Percentiles rank a stretch among this genome's conserved stretches.
Conservation (phyloP, 2,113 vertebrate species). For the Neodon shergylaensis region DNA sequence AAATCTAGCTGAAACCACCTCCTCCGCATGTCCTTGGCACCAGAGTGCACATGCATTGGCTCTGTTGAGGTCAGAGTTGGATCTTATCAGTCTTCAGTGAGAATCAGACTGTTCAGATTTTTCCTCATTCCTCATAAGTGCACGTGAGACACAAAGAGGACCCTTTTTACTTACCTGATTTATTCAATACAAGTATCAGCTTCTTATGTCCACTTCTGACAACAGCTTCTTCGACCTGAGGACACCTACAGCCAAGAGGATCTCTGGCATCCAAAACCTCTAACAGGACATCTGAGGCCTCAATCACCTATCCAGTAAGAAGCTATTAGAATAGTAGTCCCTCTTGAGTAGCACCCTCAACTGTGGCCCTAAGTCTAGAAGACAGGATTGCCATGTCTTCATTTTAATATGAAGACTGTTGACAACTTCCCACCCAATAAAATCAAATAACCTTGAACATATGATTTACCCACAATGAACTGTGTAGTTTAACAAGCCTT, state of each 20-base stretch:
- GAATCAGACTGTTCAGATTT: slow-evolving; percentile 81
- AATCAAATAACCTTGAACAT: background rate
- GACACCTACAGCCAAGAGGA: slow-evolving; percentile 94
- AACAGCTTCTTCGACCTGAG: slow-evolving; percentile 92
- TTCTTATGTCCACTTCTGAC: slow-evolving; percentile 88
- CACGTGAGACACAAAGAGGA: slow-evolving; percentile 12
- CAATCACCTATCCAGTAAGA: slow-evolving; percentile 89
- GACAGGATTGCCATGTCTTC: slow-evolving; percentile 50
- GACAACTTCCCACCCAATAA: slow-evolving; percentile 29
- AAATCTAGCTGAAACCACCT: background rate
- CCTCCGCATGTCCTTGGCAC: background rate
- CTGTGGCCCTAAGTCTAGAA: slow-evolving; percentile 3
- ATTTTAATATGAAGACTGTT: background rate
- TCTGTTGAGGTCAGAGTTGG: slow-evolving; percentile 87
- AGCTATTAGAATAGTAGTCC: background rate
- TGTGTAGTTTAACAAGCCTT: background rate
- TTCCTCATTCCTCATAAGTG: slow-evolving; percentile 84
- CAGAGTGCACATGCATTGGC: background rate
- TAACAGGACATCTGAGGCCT: slow-evolving; percentile 92
- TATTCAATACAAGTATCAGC: slow-evolving; percentile 93
- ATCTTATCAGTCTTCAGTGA: slow-evolving; percentile 85
- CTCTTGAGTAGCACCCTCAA: background rate
- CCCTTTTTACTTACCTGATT: slow-evolving; percentile 90
- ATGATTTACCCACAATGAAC: background rate
- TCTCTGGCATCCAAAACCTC: slow-evolving; percentile 98